These are phyloP conservation scores for Forpus xanthops DNA, from an alignment of 2,797 vertebrate genomes.

Conservation along the genomic window DNA sequence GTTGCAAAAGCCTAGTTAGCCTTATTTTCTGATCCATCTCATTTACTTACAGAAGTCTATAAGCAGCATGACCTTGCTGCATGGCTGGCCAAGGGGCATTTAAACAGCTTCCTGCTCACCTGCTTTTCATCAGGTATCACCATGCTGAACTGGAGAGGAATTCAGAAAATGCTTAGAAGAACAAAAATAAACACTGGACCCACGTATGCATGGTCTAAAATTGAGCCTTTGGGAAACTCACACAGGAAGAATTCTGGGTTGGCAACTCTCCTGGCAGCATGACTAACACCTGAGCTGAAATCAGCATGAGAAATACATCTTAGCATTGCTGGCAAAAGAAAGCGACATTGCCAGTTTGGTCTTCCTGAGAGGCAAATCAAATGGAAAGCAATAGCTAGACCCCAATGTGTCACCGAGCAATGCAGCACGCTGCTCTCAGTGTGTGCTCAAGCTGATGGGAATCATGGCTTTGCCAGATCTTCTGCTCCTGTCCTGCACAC, in stretches of 20 bases:
- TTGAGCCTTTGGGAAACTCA: neutral
- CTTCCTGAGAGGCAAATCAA: neutral
- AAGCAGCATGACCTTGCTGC: neutral
- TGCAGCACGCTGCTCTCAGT: neutral
- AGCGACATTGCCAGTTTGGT: neutral
- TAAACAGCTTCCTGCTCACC: neutral
- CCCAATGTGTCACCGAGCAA: rapidly evolving
- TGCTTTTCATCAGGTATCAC: neutral
- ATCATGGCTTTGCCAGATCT: neutral
- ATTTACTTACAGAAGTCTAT: neutral
- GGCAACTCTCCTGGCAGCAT: neutral
- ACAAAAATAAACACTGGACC: neutral
- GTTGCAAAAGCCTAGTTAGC: neutral
- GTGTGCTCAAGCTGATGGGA: rapidly evolving
- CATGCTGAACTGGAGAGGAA: neutral
- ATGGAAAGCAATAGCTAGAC: neutral
- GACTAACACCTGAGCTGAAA: neutral
- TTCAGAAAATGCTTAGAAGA: neutral
- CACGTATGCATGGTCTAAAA: rapidly evolving
- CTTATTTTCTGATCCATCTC: neutral
- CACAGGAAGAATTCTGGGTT: neutral
- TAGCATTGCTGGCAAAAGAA: neutral
- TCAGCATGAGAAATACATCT: neutral
- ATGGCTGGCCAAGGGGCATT: neutral
- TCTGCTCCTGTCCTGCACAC: neutral